Evolutionary conservation across 2,888 invertebrate species (phyloP).

Genomic region (Drosophila basisetae): DNA sequence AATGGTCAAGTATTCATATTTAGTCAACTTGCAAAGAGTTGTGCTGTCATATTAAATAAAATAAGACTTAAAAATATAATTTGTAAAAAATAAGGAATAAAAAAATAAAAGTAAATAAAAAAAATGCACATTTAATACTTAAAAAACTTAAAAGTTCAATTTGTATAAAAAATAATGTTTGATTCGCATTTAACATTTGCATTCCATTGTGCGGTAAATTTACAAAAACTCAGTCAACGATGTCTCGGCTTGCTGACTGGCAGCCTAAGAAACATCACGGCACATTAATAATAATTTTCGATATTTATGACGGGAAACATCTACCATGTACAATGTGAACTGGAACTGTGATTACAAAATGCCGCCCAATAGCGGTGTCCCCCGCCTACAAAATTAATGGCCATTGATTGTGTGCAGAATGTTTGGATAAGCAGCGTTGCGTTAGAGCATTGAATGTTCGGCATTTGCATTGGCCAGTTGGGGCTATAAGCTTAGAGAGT

Average conservation of each 20-base stretch:
- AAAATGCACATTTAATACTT: background rate
- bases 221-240: constrained; percentile 53
- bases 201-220: constrained; percentile 43
- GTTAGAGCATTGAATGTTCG: constrained; percentile 71
- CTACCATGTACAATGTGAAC: constrained; percentile 64
- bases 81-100: background rate
- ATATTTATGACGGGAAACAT: constrained; percentile 79
- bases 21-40: background rate
- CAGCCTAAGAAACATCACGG: constrained; percentile 45
- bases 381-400: constrained; percentile 44
- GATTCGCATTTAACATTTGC: background rate
- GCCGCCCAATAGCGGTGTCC: constrained; percentile 33
- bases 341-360: constrained; percentile 73
- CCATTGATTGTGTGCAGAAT: constrained; percentile 57
- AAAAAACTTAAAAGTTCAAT: fast-evolving
- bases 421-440: constrained; percentile 36
- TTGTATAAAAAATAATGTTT: background rate
- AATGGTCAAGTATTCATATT: background rate
- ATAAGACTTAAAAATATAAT: background rate
- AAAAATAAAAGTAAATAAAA: fast-evolving
- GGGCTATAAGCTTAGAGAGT: constrained; percentile 2
- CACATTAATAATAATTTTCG: constrained; percentile 78
- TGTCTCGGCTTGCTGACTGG: constrained; percentile 53
- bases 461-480: constrained; percentile 65
- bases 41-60: background rate